Evolutionary conservation across 2,797 vertebrate genomes (phyloP), one percentile per base, ranked within the genome.

Genomic region (Lagorchestes hirsutus): DNA sequence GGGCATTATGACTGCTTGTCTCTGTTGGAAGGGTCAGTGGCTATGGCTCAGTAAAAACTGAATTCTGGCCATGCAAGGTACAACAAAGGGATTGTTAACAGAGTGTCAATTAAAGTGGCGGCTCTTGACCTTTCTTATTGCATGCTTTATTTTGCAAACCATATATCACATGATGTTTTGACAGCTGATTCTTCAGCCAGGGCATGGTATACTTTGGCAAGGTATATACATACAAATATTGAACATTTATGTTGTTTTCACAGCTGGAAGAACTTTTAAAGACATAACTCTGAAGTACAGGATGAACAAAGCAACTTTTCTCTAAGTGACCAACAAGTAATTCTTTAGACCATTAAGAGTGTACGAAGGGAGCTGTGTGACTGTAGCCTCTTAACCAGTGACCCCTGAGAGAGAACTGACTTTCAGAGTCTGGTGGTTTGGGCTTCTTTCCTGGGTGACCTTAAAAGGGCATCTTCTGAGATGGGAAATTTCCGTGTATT

Each of bases 401-500:
- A 46, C n/a, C 22, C 40, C 74, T 87, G 74, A 46, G 40, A 82
- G 0, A 82, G 22, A 27, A 82, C 24, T 2, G 14, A 2, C 31
- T 74, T 74, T 74, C 67, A 74, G 16, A 40, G n/a, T 24, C 18
- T 82, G 16, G n/a, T 46, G n/a, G n/a, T 82, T 40, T 82, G 67
- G n/a, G n/a, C 2, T 22, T 40, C 18, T 8, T 82, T 82, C 2
- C n/a, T 82, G 18, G 18, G n/a, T 22, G 67, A 82, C 18, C n/a
- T 46, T 82, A 24, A 46, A 24, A 46, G 18, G n/a, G 8, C 18
- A 40, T 82, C n/a, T 90, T 58, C 1, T 93, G 98, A 82, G n/a
- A 98, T 98, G 91, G 98, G 97, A 96, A 40, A 90, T 97, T 96
- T 94, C 96, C 67, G 90, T 87, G 93, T 97, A 96, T 96, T 97